These are phyloP conservation scores for Zootermopsis nevadensis DNA, from an alignment of 2,888 invertebrate species.

Conservation along the genomic window DNA sequence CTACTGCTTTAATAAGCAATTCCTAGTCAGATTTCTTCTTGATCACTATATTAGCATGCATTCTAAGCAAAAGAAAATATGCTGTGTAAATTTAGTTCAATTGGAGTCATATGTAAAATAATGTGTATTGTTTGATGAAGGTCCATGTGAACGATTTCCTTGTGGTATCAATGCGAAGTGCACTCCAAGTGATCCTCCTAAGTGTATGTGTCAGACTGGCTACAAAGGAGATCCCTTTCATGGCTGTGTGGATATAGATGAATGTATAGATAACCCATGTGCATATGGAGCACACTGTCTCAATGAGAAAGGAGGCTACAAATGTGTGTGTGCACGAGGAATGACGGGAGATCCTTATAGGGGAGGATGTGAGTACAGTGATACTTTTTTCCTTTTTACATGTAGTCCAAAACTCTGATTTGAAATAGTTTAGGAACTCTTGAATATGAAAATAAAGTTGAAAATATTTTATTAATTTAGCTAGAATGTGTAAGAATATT, in stretches of 20 bases:
- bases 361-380: slow-evolving; percentile 74
- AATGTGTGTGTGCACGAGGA: slow-evolving; percentile 86
- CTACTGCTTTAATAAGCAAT: too few species aligned
- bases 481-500: too few species aligned
- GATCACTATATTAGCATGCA: too few species aligned
- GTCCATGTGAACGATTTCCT: slow-evolving; percentile 88
- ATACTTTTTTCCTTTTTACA: too few species aligned
- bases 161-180: slow-evolving; percentile 93
- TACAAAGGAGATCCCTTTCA: slow-evolving; percentile 87
- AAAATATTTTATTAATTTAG: too few species aligned
- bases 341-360: slow-evolving; percentile 88
- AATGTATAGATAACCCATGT: slow-evolving; percentile 86
- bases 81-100: too few species aligned
- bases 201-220: slow-evolving; percentile 88
- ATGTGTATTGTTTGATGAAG: slow-evolving; percentile 56
- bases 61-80: too few species aligned
- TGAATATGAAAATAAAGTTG: too few species aligned
- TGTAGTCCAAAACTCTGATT: too few species aligned
- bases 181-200: slow-evolving; percentile 88
- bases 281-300: slow-evolving; percentile 90
- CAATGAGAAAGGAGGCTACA: slow-evolving; percentile 86
- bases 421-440: too few species aligned
- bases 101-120: too few species aligned
- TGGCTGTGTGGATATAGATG: slow-evolving; percentile 87
- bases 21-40: too few species aligned